These are phyloP conservation scores for Drosophila anceps DNA, from an alignment of 2,888 invertebrate genomes.

Conservation along the genomic window DNA sequence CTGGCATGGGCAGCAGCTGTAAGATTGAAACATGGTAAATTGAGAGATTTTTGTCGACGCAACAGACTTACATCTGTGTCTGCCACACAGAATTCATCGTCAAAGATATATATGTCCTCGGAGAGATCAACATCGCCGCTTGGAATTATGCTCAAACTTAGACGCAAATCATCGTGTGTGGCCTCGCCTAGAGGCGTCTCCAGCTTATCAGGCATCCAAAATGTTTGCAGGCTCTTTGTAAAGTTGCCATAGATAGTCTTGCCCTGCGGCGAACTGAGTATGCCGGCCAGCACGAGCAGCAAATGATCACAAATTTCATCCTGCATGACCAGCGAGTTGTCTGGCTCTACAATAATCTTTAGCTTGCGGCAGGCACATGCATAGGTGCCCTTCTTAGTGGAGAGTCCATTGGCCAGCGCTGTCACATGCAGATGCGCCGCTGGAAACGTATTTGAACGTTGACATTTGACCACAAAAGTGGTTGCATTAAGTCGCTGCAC, in stretches of 20 bases:
- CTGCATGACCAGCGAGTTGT: slow-evolving; percentile 83
- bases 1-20: slow-evolving; percentile 67
- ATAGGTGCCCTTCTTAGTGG: slow-evolving; percentile 69
- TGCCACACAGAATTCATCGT: slow-evolving; percentile 66
- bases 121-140: slow-evolving; percentile 59
- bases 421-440: slow-evolving; percentile 83
- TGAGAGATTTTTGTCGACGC: accelerated
- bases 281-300: slow-evolving; percentile 81
- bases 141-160: slow-evolving; percentile 65
- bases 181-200: slow-evolving; percentile 70
- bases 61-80: slow-evolving; percentile 54
- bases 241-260: slow-evolving; percentile 80
- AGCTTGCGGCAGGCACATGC: slow-evolving; percentile 84
- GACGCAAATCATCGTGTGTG: slow-evolving; percentile 48
- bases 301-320: slow-evolving; percentile 85
- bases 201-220: slow-evolving; percentile 80
- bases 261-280: slow-evolving; percentile 77
- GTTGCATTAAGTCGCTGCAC: slow-evolving; percentile 82
- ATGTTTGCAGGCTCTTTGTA: slow-evolving; percentile 75
- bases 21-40: background rate
- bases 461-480: slow-evolving; percentile 83
- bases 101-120: slow-evolving; percentile 80
- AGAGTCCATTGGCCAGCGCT: slow-evolving; percentile 67
- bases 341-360: slow-evolving; percentile 83
- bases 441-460: slow-evolving; percentile 79